Percentiles rank a stretch among this genome's conserved stretches.
phyloP scores from a whole-genome alignment of 2,888 invertebrate species.

The Mimumesa dahlbomi region DNA sequence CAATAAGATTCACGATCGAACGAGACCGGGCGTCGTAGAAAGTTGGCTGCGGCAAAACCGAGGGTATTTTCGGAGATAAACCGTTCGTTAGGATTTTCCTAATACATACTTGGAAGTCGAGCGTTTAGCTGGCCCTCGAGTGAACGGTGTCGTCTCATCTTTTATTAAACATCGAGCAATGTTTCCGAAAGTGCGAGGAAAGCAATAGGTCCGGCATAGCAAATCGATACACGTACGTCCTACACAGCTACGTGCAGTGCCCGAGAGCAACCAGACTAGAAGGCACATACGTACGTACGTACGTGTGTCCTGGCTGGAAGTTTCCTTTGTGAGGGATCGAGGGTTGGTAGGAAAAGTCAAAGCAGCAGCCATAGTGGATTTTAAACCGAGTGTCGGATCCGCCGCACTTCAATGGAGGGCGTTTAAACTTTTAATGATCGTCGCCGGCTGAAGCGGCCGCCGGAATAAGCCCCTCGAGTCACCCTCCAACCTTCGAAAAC shows the following conservation, averaged over 20 bases:
- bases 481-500: conserved; percentile 32
- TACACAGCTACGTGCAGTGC: background rate
- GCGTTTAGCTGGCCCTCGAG: too few species aligned
- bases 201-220: too few species aligned
- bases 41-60: too few species aligned
- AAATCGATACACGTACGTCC: conserved; percentile 10
- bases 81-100: too few species aligned
- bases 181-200: too few species aligned
- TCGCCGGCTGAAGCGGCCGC: conserved; percentile 69
- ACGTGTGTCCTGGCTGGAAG: conserved; percentile 38
- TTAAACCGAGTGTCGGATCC: conserved; percentile 71
- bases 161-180: too few species aligned
- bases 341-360: conserved; percentile 52
- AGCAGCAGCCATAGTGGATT: conserved; percentile 67
- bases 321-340: conserved; percentile 49
- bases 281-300: conserved; percentile 9
- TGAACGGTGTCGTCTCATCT: too few species aligned
- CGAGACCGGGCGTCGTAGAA: too few species aligned
- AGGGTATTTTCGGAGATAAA: too few species aligned
- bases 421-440: conserved; percentile 78
- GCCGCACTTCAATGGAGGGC: conserved; percentile 72
- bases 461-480: conserved; percentile 70
- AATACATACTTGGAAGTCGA: too few species aligned
- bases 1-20: too few species aligned
- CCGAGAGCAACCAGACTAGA: background rate